phyloP scores from a whole-genome alignment of 2,888 invertebrate genomes.

The Orgyia antiqua region DNA sequence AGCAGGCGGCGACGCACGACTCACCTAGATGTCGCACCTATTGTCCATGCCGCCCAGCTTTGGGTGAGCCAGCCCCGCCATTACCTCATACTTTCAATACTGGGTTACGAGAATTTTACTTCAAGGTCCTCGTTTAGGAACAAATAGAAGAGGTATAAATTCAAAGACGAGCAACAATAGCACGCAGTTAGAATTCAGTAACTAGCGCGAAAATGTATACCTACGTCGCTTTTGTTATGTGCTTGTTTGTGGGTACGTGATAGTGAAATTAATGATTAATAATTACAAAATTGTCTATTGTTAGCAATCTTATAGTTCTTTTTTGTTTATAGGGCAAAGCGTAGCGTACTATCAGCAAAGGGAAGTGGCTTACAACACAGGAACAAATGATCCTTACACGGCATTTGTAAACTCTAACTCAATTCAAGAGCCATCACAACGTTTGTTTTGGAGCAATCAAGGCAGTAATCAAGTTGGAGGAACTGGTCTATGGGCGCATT shows the following conservation, averaged over 20 bases:
- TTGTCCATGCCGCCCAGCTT: slow-evolving; percentile 60
- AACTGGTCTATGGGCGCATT: slow-evolving; percentile 57
- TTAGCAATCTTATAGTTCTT: slow-evolving; percentile 4
- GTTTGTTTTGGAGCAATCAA: slow-evolving; percentile 59
- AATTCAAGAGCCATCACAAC: slow-evolving; percentile 54
- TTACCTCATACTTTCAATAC: slow-evolving; percentile 77
- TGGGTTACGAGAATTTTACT: slow-evolving; percentile 76
- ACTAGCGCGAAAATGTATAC: slow-evolving; percentile 66
- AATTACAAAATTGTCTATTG: slow-evolving; percentile 11
- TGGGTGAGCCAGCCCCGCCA: slow-evolving; percentile 67
- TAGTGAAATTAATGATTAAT: slow-evolving; percentile 28
- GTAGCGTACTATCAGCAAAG: slow-evolving; percentile 56
- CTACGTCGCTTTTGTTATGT: slow-evolving; percentile 50
- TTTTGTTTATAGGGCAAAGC: slow-evolving; percentile 49
- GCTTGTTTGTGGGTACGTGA: slow-evolving; percentile 66
- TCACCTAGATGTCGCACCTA: slow-evolving; percentile 76
- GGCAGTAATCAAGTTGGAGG: slow-evolving; percentile 69
- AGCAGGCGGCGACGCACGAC: slow-evolving; percentile 50
- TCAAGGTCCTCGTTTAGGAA: slow-evolving; percentile 73
- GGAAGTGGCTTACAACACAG: slow-evolving; percentile 53
- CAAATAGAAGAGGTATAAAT: slow-evolving; percentile 75
- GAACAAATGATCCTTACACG: slow-evolving; percentile 52
- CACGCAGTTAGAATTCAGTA: slow-evolving; percentile 61
- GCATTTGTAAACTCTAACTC: slow-evolving; percentile 42
- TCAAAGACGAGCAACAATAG: slow-evolving; percentile 62